Conservation (phyloP, 1,140 invertebrate genomes). For the Stegodyphus dumicola region DNA sequence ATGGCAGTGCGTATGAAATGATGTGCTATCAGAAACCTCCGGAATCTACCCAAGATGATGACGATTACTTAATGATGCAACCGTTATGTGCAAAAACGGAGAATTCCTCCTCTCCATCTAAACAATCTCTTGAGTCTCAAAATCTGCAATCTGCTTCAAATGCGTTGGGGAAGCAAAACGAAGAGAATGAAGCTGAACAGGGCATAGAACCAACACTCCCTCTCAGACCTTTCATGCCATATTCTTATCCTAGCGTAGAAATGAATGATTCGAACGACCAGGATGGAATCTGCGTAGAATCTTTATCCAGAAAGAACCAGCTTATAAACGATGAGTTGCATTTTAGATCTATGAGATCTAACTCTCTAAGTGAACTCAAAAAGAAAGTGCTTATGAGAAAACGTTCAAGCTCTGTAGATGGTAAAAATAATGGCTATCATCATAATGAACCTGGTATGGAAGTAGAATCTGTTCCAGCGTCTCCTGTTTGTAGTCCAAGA, state of each 20-base stretch:
- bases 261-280: background rate
- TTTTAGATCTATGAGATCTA: constrained; percentile 43
- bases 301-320: constrained; percentile 33
- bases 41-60: background rate
- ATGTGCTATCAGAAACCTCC: constrained; percentile 42
- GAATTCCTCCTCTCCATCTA: constrained; percentile 2
- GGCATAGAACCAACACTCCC: constrained; percentile 9
- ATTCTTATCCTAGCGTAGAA: constrained; percentile 41
- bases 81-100: constrained; percentile 34
- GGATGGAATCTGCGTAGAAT: background rate
- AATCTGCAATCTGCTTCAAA: background rate
- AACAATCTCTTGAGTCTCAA: background rate
- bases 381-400: constrained; percentile 57
- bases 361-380: constrained; percentile 53
- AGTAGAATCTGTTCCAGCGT: constrained; percentile 45
- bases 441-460: constrained; percentile 25
- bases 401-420: constrained; percentile 51
- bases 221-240: constrained; percentile 54
- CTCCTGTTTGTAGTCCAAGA: constrained; percentile 41
- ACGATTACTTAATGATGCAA: constrained; percentile 55
- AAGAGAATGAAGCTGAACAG: background rate
- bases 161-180: background rate
- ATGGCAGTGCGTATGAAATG: constrained; percentile 56
- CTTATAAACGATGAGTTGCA: constrained; percentile 45
- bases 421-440: constrained; percentile 46